Evolutionary conservation across 2,113 vertebrate genomes (phyloP), one percentile per base, ranked within the genome.

Genomic region (Macquaria ambigua): DNA sequence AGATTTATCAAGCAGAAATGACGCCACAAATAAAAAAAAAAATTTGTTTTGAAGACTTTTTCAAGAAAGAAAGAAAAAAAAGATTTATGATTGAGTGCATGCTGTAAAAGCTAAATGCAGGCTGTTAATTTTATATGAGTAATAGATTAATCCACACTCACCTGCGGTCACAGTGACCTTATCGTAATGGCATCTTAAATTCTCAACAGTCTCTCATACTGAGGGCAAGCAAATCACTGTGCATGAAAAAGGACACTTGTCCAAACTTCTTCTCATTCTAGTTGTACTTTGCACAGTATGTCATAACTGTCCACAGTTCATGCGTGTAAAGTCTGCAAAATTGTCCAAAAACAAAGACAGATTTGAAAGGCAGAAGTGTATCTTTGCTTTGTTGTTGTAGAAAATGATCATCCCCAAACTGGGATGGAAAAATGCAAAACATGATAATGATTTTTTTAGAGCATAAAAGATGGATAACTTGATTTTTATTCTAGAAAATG

Each of bases 101-200:
- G 74, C 50, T 46, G 34, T 82, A 74, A 82, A 78, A 78, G 25
- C 67, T 72, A 64, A 88, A 64, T 21, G 79, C 28, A 39, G 64
- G 58, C 48, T 71, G 75, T 76, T 85, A 53, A 62, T 41, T 58
- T 81, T 73, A 82, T 67, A 81, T 2, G 52, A 74, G 72, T 16
- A 39, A 62, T 23, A 46, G 59, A 74, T 48, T 52, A 52, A 81
- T 53, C 41, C 56, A 48, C 48, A 21, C 23, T 87, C 71, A 71
- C 72, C 59, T 67, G 77, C 39, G 34, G 76, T 73, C 77, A 74
- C 62, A 2, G 55, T 68, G 86, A 81, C 86, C 74, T 84, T 81
- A 69, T 23, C 15, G 16, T 70, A 39, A 78, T 53, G 63, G 63
- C 76, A 68, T 83, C 46, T 25, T 21, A 25, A 72, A 77, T 18